Percentiles rank a stretch among this genome's conserved stretches.
Conservation (phyloP, 2,113 vertebrate genomes). For the Periophthalmodon schlosseri region DNA sequence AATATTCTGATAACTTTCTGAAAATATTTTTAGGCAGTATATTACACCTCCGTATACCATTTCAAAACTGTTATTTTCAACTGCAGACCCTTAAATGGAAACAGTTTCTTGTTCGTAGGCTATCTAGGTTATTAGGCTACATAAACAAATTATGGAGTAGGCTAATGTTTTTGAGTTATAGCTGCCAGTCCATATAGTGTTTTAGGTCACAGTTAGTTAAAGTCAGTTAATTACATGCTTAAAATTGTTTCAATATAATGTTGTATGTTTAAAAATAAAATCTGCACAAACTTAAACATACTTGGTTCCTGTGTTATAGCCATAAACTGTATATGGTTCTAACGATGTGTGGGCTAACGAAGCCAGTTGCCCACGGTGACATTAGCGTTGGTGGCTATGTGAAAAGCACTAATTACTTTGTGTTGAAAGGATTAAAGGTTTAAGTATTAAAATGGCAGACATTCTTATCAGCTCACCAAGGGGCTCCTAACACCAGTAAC, state of each 20-base stretch:
- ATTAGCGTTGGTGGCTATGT: neutral
- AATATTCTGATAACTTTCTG: neutral
- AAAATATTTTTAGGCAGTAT: neutral
- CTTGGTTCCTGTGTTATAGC: neutral
- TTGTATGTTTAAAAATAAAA: no score
- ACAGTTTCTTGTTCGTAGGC: no score
- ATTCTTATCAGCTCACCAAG: neutral
- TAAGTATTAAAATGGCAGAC: slow-evolving; percentile 3
- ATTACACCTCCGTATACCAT: neutral
- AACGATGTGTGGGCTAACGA: neutral
- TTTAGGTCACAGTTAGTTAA: no score
- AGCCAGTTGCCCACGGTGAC: slow-evolving; percentile 1
- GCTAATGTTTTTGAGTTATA: no score
- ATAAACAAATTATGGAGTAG: no score
- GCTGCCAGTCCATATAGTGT: no score
- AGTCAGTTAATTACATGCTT: no score
- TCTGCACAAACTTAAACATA: neutral
- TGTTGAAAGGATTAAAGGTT: slow-evolving; percentile 11
- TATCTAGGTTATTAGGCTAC: no score
- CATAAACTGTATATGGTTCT: neutral
- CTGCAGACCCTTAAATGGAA: no score
- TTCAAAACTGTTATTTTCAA: neutral
- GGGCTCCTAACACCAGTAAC: neutral
- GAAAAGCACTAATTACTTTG: neutral
- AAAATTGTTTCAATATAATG: no score